Base-by-base conservation (phyloP, 2,888 invertebrate species). In the Lampropteryx suffumata region DNA sequence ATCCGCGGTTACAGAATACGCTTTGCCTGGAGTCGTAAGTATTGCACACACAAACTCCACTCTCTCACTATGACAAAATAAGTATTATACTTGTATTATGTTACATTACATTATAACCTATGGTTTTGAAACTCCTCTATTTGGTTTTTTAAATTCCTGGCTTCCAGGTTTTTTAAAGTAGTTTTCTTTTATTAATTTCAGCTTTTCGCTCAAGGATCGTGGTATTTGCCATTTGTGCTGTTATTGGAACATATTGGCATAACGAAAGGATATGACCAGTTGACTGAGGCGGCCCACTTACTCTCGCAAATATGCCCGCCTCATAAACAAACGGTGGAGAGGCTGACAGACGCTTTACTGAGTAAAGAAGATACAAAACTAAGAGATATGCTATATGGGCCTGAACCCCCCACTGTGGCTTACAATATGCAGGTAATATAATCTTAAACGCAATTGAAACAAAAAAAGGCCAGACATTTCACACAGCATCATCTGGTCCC, bases 231-330 rank as follows among this genome's bases (percentile, higher is more conserved):
- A 51, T 97, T 96, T 79, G 95, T 96, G 78, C 92, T 96, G 72
- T 96, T 97, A 79, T 87, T 98, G 65, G 96, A 97, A 67, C 97
- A 97, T 77, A 86, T 97, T 64, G 98, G 98, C 34, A 95, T 97
- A 71, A 93, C 93, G 44, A 91, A 97, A 67, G 93, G 94, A 60
- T 95, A 96, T 71, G 92, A 95, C 11, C 94, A 94, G 48, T 87
- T 99, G 59, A 92, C 97, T 30, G 98, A 98, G 73, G 95, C 96
- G 32, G 96, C 96, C 1, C 93, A 96, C 65, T 92, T 94, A 48
- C 91, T 97, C 14, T 91, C 97, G 33, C 94, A 95, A 76, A 91
- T 96, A 55, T 94, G 97, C 82, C 97, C 97, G 41, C 94, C 96
- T 34, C 95, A 94, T 73, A 91, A 92, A 56, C 87, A 89, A 57